Percentiles rank a stretch among this genome's conserved stretches.
These are phyloP conservation scores for Diplodus puntazzo DNA, from an alignment of 2,797 vertebrate genomes.

Conservation along the genomic window DNA sequence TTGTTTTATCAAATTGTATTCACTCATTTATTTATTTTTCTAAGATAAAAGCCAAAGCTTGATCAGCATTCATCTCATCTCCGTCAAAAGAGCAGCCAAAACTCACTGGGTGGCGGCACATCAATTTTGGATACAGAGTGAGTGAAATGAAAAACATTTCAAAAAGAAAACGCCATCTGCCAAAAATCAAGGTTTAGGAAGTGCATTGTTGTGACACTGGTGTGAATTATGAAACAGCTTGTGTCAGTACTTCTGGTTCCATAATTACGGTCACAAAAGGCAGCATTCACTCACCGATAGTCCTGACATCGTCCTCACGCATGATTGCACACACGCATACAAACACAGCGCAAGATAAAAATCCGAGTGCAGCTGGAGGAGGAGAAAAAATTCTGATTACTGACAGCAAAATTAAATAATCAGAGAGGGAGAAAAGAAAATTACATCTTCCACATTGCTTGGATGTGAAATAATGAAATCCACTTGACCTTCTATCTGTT, in stretches of 20 bases:
- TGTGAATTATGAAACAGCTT: conserved; percentile 55
- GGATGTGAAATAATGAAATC: conserved; percentile 65
- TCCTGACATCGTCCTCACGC: conserved; percentile 35
- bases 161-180: conserved; percentile 55
- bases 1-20: conserved; percentile 7
- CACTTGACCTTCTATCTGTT: conserved; percentile 74
- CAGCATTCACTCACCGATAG: conserved; percentile 46
- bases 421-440: conserved; percentile 50
- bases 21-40: conserved; percentile 19
- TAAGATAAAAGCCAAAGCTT: conserved; percentile 38
- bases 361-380: conserved; percentile 19
- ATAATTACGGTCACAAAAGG: conserved; percentile 51
- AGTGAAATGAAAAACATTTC: conserved; percentile 50
- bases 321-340: conserved; percentile 10
- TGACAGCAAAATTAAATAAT: conserved; percentile 55
- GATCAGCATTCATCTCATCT: conserved; percentile 38
- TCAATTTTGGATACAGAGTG: conserved; percentile 42
- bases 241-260: conserved; percentile 51
- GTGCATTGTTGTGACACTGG: conserved; percentile 51
- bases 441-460: conserved; percentile 31
- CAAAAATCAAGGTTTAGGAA: conserved; percentile 51
- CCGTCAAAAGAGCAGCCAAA: conserved; percentile 40
- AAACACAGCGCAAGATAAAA: conserved; percentile 13
- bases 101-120: conserved; percentile 34
- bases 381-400: conserved; percentile 24